Base-by-base conservation (phyloP, 2,888 invertebrate species). In the Drosophila aldrichi region DNA sequence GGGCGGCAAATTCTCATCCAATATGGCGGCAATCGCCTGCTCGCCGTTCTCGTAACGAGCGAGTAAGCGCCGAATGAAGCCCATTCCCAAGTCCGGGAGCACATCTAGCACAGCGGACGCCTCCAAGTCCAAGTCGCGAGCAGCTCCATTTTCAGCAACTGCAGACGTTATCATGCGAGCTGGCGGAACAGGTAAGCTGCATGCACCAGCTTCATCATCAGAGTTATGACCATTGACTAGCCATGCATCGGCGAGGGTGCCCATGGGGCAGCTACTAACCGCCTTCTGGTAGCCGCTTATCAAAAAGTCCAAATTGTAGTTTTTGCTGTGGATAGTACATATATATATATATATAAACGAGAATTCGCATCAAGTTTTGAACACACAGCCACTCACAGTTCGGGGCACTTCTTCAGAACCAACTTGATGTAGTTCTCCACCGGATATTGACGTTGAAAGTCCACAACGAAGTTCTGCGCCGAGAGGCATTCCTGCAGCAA, bases 51-150 rank as follows among this genome's bases (percentile, higher is more conserved):
- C 95, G 87, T 96, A 97, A 87, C 96, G 95, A 81, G 96, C 94
- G 60, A 98, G 93, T 82, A 97, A 96, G 89, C 95, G 94, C 92
- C 97, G 93, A 38, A 96, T 94, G 71, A 95, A 95, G 0, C 95
- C 97, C 85, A 96, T 96, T 0, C 97, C 97, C 54, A 97, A 94
- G 92, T 97, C 95, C 3, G 97, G 97, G 49, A 98, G 93, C 64
- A 98, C 93, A 65, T 94, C 94, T 32, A 93, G 81, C 36, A 94
- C 93, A 25, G 92, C 90, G 12, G 90, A 77, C 34, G 94, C 93
- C 78, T 93, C 93, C 18, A 89, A 67, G 64, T 94, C 93, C 46
- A 94, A 88, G 61, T 92, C 89, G 32, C 92, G 88, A 20, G 56
- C 25, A 0, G 7, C 36, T 32, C 57, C 66, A 48, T 64, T 81